phyloP scores from a whole-genome alignment of 2,888 invertebrate genomes.

The Drosophila nigricruria region DNA sequence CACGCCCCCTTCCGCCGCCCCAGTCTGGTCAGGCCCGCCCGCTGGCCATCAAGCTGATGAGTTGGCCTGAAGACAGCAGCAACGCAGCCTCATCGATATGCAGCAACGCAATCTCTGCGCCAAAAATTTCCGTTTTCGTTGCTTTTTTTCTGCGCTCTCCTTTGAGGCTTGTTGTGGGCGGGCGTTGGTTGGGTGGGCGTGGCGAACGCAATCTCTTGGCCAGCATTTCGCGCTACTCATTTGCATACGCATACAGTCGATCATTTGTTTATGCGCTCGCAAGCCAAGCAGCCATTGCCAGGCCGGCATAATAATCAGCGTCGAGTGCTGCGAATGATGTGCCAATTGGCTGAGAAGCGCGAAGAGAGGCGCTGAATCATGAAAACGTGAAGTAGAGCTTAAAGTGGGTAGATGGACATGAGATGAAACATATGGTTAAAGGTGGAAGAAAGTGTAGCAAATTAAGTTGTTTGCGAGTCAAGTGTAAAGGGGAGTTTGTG shows the following conservation, averaged over 20 bases:
- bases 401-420: not conserved
- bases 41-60: constrained; percentile 41
- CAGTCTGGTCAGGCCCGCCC: not conserved
- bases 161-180: constrained; percentile 3
- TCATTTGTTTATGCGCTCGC: constrained; percentile 65
- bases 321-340: constrained; percentile 18
- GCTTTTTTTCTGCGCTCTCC: constrained; percentile 17
- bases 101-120: constrained; percentile 52
- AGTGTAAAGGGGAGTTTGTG: too few relatives aligned
- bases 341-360: constrained; percentile 39
- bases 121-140: constrained; percentile 29
- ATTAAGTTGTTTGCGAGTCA: not conserved
- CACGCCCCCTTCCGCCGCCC: not conserved
- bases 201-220: constrained; percentile 40
- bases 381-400: not conserved
- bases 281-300: not conserved
- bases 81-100: constrained; percentile 64
- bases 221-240: constrained; percentile 54
- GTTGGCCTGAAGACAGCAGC: constrained; percentile 30
- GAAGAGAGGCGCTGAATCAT: constrained; percentile 7
- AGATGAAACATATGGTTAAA: not conserved
- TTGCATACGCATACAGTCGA: constrained; percentile 63
- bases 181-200: not conserved
- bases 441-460: not conserved
- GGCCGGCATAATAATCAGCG: constrained; percentile 16